phyloP scores from a whole-genome alignment of 1,140 invertebrate species.

The Drosophila takahashii region DNA sequence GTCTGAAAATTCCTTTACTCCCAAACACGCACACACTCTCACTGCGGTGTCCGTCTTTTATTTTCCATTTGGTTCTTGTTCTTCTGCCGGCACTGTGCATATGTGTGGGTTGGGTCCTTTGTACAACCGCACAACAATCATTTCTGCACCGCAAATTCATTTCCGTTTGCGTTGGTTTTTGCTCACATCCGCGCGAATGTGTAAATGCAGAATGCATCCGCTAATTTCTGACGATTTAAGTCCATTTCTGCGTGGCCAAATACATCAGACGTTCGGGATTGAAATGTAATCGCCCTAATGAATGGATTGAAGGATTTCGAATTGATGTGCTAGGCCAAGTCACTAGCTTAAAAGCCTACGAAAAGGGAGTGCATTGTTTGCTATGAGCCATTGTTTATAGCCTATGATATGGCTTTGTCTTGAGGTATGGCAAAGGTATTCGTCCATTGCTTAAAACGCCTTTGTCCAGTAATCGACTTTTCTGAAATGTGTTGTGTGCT shows the following conservation, averaged over 20 bases:
- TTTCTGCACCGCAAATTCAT: slow-evolving; percentile 78
- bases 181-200: slow-evolving; percentile 13
- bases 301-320: slow-evolving; percentile 10
- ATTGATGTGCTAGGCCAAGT: slow-evolving; percentile 3
- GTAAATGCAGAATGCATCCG: slow-evolving; percentile 50
- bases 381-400: not conserved
- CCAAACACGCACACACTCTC: slow-evolving; percentile 2
- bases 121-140: slow-evolving; percentile 77
- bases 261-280: slow-evolving; percentile 22
- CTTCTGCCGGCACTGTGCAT: slow-evolving; percentile 12
- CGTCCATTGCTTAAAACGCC: too few species aligned
- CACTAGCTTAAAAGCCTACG: not conserved
- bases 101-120: slow-evolving; percentile 44
- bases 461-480: too few species aligned
- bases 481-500: too few species aligned
- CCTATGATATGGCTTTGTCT: not conserved
- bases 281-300: slow-evolving; percentile 3
- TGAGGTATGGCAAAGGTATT: too few species aligned
- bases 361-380: not conserved
- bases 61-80: slow-evolving; percentile 53
- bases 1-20: slow-evolving; percentile 48
- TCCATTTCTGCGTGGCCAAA: slow-evolving; percentile 53
- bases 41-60: slow-evolving; percentile 50
- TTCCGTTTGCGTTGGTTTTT: slow-evolving; percentile 63
- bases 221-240: slow-evolving; percentile 67